Evolutionary conservation across 2,888 invertebrate genomes (phyloP).

Genomic region (Labia minor): DNA sequence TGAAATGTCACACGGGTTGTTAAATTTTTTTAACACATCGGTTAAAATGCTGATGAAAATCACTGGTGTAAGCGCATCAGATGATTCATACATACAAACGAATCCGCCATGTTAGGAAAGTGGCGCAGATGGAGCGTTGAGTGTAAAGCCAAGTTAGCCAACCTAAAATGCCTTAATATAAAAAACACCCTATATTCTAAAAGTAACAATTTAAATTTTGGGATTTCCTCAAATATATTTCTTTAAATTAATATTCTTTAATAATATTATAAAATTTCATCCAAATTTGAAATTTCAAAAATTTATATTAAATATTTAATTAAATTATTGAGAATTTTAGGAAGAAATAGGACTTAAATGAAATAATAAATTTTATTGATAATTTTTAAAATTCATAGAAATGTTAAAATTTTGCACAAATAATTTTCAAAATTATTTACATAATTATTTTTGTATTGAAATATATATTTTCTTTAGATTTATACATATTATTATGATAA

Average conservation of each 20-base stretch:
- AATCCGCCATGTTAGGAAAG: constrained; percentile 56
- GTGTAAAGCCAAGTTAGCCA: background rate
- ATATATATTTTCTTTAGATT: too few species aligned
- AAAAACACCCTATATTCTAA: background rate
- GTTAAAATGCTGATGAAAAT: constrained; percentile 24
- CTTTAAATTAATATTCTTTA: too few species aligned
- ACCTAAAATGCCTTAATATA: background rate
- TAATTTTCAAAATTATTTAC: too few species aligned
- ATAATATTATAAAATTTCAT: too few species aligned
- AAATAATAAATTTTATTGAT: too few species aligned
- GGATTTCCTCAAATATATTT: background rate
- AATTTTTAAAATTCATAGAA: too few species aligned
- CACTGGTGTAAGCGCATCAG: constrained; percentile 41
- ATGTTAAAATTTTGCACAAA: too few species aligned
- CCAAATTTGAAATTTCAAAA: background rate
- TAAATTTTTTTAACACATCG: background rate
- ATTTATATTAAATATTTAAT: background rate
- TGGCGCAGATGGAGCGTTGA: constrained; percentile 30
- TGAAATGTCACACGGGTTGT: constrained; percentile 13
- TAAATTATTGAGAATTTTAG: too few species aligned
- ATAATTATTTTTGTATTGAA: too few species aligned
- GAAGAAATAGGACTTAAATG: too few species aligned
- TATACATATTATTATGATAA: too few species aligned
- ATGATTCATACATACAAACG: constrained; percentile 62
- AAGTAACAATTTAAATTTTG: background rate